Evolutionary conservation across 2,797 vertebrate genomes (phyloP).

Genomic region (Telmatherina bonti): DNA sequence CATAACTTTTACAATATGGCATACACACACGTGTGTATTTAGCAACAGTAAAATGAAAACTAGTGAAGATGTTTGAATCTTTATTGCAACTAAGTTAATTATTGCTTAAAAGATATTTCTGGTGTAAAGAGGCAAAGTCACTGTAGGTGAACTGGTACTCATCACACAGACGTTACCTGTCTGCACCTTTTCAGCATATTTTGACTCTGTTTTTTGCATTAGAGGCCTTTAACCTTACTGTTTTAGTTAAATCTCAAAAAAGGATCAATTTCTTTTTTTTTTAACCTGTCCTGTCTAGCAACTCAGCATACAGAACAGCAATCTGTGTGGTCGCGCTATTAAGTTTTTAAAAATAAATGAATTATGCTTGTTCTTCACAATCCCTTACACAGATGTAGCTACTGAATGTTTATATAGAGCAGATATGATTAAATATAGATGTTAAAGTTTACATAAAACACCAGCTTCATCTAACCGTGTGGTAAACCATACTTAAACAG

Average conservation of each 20-base stretch:
- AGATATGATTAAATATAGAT: not conserved
- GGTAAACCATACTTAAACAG: constrained; percentile 29
- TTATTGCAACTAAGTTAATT: no score
- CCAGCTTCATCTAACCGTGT: constrained; percentile 5
- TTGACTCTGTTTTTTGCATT: not conserved
- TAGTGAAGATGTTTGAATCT: no score
- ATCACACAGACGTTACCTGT: not conserved
- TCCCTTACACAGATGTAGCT: not conserved
- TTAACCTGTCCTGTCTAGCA: no score
- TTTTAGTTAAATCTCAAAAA: not conserved
- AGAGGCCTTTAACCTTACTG: not conserved
- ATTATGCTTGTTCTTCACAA: not conserved
- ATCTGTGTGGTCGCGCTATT: not conserved
- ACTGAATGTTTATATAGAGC: not conserved
- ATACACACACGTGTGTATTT: no score
- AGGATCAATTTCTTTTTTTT: no score
- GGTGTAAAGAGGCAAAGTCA: no score
- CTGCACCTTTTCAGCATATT: not conserved
- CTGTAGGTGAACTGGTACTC: no score
- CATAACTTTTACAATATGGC: no score
- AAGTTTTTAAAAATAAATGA: not conserved
- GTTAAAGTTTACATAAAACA: not conserved
- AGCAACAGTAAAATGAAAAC: no score
- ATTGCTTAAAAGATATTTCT: no score
- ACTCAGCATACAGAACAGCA: no score